phyloP scores from a whole-genome alignment of 2,113 vertebrate genomes.

The Pionites leucogaster region DNA sequence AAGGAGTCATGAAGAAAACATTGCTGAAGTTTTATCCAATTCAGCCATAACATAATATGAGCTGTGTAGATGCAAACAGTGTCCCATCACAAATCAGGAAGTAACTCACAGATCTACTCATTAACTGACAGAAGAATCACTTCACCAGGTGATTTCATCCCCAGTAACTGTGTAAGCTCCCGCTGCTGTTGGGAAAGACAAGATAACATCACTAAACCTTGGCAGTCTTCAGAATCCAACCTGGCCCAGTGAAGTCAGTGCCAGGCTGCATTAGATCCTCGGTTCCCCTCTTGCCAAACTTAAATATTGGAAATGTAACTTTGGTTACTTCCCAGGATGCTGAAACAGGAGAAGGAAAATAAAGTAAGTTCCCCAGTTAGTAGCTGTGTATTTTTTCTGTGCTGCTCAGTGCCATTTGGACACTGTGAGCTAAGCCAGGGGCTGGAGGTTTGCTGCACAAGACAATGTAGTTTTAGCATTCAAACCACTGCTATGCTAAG shows the following conservation, averaged over 20 bases:
- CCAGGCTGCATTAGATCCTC: background rate
- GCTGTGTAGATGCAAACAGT: accelerated
- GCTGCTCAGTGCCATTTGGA: background rate
- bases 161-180: background rate
- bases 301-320: background rate
- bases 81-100: background rate
- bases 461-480: background rate
- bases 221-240: background rate
- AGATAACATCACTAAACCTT: background rate
- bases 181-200: background rate
- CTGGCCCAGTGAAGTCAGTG: too few species aligned
- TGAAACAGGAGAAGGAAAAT: background rate
- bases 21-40: background rate
- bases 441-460: background rate
- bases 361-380: background rate
- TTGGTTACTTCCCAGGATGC: accelerated
- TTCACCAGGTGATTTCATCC: background rate
- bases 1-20: background rate
- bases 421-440: background rate
- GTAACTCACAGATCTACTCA: background rate
- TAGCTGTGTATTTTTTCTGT: background rate
- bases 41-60: accelerated
- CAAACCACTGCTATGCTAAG: background rate
- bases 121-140: background rate
- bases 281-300: background rate